phyloP scores from a whole-genome alignment of 1,140 invertebrate species.

The Hetaerina americana region DNA sequence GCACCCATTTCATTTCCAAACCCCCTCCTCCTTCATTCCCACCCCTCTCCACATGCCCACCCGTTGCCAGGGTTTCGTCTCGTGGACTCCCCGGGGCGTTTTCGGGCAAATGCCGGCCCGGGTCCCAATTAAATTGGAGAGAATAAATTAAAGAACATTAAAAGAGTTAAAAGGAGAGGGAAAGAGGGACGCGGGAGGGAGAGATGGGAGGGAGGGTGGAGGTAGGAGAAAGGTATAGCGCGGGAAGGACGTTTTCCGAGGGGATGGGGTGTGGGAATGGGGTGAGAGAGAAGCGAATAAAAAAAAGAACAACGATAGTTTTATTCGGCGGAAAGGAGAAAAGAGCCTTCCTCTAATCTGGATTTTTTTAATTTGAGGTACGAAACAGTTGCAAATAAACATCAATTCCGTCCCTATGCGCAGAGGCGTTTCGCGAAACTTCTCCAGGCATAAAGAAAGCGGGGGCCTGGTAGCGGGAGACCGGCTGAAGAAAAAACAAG shows the following conservation, averaged over 20 bases:
- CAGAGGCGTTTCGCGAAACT: background rate
- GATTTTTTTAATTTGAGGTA: background rate
- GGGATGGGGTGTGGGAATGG: too few species aligned
- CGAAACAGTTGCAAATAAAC: background rate
- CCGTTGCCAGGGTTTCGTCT: background rate
- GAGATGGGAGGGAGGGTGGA: background rate
- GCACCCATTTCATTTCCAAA: too few species aligned
- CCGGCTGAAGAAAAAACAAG: too few species aligned
- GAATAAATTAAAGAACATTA: constrained; percentile 1
- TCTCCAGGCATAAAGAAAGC: background rate
- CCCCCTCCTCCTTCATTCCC: too few species aligned
- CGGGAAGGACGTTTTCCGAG: too few species aligned
- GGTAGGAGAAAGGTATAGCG: too few species aligned
- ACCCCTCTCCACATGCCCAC: too few species aligned
- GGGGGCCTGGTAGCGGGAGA: too few species aligned
- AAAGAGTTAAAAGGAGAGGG: background rate
- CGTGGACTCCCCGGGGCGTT: background rate
- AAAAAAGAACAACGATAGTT: background rate
- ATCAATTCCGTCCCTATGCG: background rate
- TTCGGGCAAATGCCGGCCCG: background rate
- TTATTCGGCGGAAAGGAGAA: background rate
- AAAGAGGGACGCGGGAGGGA: background rate
- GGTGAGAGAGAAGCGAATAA: too few species aligned
- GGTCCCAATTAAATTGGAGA: background rate
- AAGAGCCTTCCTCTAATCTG: background rate